Conservation (phyloP, 2,888 invertebrate genomes). For the Chloroclystis v-ata region DNA sequence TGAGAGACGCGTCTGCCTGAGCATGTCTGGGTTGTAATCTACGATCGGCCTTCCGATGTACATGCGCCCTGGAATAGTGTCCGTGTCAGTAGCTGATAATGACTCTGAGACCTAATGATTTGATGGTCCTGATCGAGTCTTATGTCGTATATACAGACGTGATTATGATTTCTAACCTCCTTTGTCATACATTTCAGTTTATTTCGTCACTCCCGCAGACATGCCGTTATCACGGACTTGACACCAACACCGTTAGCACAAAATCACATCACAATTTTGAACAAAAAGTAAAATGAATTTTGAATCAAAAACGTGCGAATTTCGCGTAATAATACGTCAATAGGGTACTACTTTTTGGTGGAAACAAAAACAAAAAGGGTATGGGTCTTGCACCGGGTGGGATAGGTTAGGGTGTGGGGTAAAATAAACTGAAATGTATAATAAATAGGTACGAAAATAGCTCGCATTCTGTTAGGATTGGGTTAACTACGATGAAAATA, state of each 20-base stretch:
- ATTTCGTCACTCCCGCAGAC: conserved; percentile 57
- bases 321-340: conserved; percentile 12
- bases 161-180: conserved; percentile 25
- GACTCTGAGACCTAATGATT: conserved; percentile 1
- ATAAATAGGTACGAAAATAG: conserved; percentile 66
- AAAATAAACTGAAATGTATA: conserved; percentile 78
- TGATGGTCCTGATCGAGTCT: neutral
- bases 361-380: conserved; percentile 19
- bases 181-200: conserved; percentile 72
- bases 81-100: conserved; percentile 18
- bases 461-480: conserved; percentile 68
- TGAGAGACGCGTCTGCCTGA: conserved; percentile 58
- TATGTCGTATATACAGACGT: neutral
- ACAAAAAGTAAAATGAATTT: conserved; percentile 15
- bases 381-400: conserved; percentile 52
- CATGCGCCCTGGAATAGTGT: conserved; percentile 56
- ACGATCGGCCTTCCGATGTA: conserved; percentile 65
- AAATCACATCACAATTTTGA: conserved; percentile 46
- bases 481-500: conserved; percentile 40
- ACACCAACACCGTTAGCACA: conserved; percentile 66
- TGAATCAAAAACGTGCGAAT: conserved; percentile 30
- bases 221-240: conserved; percentile 50
- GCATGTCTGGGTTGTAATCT: conserved; percentile 69
- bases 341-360: conserved; percentile 25
- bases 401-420: conserved; percentile 42